Conservation (phyloP, 2,797 vertebrate genomes). For the Garrulus glandarius region DNA sequence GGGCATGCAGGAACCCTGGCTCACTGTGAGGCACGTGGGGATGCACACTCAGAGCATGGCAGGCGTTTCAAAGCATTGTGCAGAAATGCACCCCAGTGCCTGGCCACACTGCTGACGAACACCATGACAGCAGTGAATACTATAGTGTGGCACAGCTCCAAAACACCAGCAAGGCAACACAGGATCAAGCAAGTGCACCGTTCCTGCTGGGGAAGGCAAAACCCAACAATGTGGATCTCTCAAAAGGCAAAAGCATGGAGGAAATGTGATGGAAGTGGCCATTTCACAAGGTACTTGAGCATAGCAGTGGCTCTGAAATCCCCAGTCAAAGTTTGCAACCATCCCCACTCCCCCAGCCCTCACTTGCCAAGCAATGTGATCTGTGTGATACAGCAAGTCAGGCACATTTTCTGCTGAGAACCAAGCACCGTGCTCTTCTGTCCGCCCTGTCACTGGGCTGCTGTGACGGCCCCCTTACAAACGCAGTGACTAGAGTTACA, state of each 20-base stretch:
- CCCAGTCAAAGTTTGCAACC: not conserved
- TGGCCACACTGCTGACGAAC: rapidly evolving
- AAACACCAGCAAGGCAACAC: not conserved
- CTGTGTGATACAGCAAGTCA: not conserved
- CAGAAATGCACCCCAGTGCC: not conserved
- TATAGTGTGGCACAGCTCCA: rapidly evolving
- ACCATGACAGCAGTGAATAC: rapidly evolving
- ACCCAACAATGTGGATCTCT: not conserved
- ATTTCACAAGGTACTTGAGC: not conserved
- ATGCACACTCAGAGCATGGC: rapidly evolving
- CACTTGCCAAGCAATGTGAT: not conserved
- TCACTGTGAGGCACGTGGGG: rapidly evolving
- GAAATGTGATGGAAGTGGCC: not conserved
- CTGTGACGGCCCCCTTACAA: not conserved
- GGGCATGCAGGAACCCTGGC: not conserved
- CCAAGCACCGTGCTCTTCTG: not conserved
- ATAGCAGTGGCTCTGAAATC: not conserved
- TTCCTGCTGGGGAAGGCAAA: not conserved
- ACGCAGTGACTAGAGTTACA: not conserved
- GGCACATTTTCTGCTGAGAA: not conserved
- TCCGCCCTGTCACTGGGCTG: not conserved
- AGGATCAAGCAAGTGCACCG: not conserved
- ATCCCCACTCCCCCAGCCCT: not conserved
- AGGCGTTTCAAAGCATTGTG: rapidly evolving
- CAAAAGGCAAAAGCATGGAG: not conserved